A percentile compares a stretch with the other conserved stretches of the same genome.
Evolutionary conservation across 2,113 vertebrate genomes (phyloP).

Genomic region (Paramormyrops kingsleyae): DNA sequence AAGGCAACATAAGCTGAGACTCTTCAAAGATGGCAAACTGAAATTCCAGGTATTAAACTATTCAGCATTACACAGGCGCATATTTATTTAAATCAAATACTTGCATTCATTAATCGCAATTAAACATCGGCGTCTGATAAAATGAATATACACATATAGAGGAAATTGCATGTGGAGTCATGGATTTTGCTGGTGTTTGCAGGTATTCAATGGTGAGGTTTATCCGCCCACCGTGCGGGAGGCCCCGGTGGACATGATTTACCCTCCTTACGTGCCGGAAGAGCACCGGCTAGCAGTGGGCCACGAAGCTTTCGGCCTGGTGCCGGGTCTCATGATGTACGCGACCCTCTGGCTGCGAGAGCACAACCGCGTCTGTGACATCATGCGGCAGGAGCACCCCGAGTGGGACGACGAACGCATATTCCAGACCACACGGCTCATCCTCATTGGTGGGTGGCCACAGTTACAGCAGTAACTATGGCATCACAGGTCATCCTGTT

Average conservation of each 20-base stretch:
- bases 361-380: constrained; percentile 89
- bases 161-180: not conserved
- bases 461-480: not conserved
- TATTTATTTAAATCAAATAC: not conserved
- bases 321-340: constrained; percentile 94
- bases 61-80: not conserved
- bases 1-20: constrained; percentile 81
- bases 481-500: not conserved
- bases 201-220: constrained; percentile 82
- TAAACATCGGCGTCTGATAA: not conserved
- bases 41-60: constrained; percentile 76
- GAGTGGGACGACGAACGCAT: constrained; percentile 89
- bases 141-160: not conserved
- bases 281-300: constrained; percentile 82
- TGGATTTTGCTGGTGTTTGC: not conserved
- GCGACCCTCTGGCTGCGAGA: constrained; percentile 92
- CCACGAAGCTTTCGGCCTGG: constrained; percentile 88
- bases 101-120: not conserved
- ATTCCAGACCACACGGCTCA: constrained; percentile 85
- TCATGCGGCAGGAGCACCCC: constrained; percentile 77
- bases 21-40: constrained; percentile 85
- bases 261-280: constrained; percentile 79
- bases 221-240: constrained; percentile 84
- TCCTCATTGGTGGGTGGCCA: constrained; percentile 77
- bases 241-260: constrained; percentile 79